phyloP scores from a whole-genome alignment of 2,113 vertebrate species.

The Cariama cristata region DNA sequence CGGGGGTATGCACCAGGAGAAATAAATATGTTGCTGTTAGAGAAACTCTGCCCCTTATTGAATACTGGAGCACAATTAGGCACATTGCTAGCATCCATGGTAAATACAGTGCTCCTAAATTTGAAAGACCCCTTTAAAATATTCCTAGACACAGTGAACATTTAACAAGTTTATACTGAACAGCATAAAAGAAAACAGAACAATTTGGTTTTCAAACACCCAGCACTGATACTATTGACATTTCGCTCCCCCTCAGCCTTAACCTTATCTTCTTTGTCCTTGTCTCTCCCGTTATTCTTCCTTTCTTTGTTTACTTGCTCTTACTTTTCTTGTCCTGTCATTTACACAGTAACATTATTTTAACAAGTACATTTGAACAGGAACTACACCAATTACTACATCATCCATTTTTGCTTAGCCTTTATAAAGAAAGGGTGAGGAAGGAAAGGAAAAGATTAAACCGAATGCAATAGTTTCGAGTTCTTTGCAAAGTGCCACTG shows the following conservation, averaged over 20 bases:
- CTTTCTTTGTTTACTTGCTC: slow-evolving; percentile 61
- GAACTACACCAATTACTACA: slow-evolving; percentile 61
- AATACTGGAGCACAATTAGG: neutral
- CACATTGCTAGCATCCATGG: neutral
- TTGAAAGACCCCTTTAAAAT: slow-evolving; percentile 45
- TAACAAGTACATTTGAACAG: slow-evolving; percentile 70
- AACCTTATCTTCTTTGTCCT: slow-evolving; percentile 57
- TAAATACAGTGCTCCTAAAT: slow-evolving; percentile 28
- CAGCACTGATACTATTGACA: slow-evolving; percentile 46
- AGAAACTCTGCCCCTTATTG: slow-evolving; percentile 14
- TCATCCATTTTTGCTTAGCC: slow-evolving; percentile 65
- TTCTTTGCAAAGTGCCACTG: slow-evolving; percentile 67
- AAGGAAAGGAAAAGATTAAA: slow-evolving; percentile 55
- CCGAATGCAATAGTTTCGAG: slow-evolving; percentile 26
- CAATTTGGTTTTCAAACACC: slow-evolving; percentile 31
- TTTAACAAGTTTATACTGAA: slow-evolving; percentile 68
- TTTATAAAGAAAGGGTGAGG: slow-evolving; percentile 48
- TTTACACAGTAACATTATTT: slow-evolving; percentile 74
- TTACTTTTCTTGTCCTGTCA: slow-evolving; percentile 59
- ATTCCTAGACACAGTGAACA: slow-evolving; percentile 41
- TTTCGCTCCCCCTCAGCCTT: slow-evolving; percentile 35
- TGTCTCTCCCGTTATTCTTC: slow-evolving; percentile 36
- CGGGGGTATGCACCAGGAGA: neutral
- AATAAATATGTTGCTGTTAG: neutral
- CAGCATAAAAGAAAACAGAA: slow-evolving; percentile 49